Base-by-base conservation (phyloP, 2,113 vertebrate genomes). In the Sciurus niger region DNA sequence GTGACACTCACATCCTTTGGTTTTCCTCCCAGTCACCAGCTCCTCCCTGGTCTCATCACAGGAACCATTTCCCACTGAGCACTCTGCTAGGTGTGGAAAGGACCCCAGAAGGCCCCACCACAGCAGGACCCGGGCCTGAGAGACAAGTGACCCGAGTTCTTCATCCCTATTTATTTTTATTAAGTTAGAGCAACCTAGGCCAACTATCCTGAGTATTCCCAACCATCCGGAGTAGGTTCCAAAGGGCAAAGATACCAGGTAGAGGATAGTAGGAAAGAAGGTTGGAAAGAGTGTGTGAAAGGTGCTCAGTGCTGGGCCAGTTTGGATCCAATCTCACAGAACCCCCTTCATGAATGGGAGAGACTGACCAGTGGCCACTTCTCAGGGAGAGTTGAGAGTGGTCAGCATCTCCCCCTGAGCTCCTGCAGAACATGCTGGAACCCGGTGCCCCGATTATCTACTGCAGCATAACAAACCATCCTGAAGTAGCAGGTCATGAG, bases 321-420 rank as follows among this genome's bases (percentile, higher is more conserved):
- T 34, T 10, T 16, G 7, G 40, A 16, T 13, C 37, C 28, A 4
- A 2, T 32, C 28, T 60, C 91, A 46, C 9, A 48, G 43, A 60
- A 28, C 24, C 10, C 0, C 10, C 3, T 0, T 51, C 11, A 0
- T 1, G 70, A 32, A 16, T 24, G 16, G 7, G 6, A 16, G 9
- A 34, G 60, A 24, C 40, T 46, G 40, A 30, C 8, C 14, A 46
- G 46, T 4, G 34, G 22, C 28, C 3, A 2, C 24, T 48, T 24
- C 70, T 4, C 1, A 5, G 40, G 34, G 1, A 16, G 24, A 6
- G 18, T 6, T 37, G 20, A 43, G 40, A n/a, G 37, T 2, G 4
- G 65, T n/a, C 65, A 11, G 28, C 30, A 0, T 12, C 11, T 11
- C 2, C 55, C 46, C 40, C 63, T 1, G 16, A 20, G 12, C 3